Evolutionary conservation across 2,888 invertebrate species (phyloP), one percentile per base, ranked within the genome.

Genomic region (Lithodes maja): DNA sequence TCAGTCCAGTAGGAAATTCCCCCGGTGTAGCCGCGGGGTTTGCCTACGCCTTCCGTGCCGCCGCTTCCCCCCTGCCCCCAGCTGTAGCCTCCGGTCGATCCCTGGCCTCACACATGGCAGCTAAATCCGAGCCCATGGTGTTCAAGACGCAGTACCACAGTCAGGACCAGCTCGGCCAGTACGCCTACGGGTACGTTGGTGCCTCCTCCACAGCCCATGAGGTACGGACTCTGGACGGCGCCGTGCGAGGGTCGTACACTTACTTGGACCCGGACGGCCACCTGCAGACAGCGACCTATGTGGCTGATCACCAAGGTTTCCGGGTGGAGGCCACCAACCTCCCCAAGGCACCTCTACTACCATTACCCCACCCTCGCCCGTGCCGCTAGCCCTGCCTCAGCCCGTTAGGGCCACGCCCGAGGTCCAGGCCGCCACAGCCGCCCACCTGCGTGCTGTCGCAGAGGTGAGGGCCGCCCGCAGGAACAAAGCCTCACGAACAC

Each of bases 131-230:
- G n/a, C 83, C 84, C 75, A 85, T 71, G 33, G 88, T 90, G 3
- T 52, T 83, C 54, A 90, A 90, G 77, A 92, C 90, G 68, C 92
- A 92, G 79, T 92, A 92, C 83, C 92, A 92, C 90, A 89, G 91
- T 33, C 92, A 92, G 69, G 91, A 91, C 61, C 87, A 91, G 85
- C 85, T 92, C n/a, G 92, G 92, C 5, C 91, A 92, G 83, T 91
- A 91, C 77, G 90, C 90, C 68, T 91, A 83, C 68, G 92, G 92
- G 15, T 92, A 92, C 68, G 90, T 90, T n/a, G 90, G 91, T 54
- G 88, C 90, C 54, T 89, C 89, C 15, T 85, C 90, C 3, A 90
- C 87, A 17, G 85, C 90, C 71, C 91, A 90, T 53, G 92, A 92
- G 61, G 91, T 90, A 17, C 85, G 90, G 17, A 88, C 90, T 33